Conservation (phyloP, 2,888 invertebrate genomes). For the Odontothrips loti region DNA sequence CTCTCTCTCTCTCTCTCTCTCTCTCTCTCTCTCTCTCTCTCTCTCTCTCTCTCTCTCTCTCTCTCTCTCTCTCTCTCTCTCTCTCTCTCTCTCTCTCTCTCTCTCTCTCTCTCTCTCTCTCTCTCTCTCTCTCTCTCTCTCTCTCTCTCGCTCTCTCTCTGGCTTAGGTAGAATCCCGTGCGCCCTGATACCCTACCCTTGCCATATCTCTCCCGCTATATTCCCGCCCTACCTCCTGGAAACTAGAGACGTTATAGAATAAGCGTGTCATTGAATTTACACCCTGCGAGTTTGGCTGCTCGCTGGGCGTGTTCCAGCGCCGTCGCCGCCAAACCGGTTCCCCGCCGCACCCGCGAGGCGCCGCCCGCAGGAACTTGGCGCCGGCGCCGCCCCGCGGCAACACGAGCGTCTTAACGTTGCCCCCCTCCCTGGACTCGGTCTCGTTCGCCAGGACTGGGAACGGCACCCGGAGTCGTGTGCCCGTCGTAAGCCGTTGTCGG, state of each 20-base stretch:
- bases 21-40: not conserved
- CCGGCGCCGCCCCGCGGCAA: not conserved
- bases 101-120: not conserved
- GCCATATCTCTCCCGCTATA: not conserved
- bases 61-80: constrained; percentile 1
- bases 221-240: too few species aligned
- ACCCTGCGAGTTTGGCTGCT: too few species aligned
- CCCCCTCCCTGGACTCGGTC: not conserved
- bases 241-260: constrained; percentile 9
- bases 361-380: not conserved
- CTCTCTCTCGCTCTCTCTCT: not conserved
- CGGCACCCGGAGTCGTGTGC: too few species aligned
- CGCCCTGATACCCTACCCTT: not conserved
- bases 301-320: not conserved
- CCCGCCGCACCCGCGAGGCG: not conserved
- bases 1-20: constrained; percentile 1
- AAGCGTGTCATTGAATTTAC: constrained; percentile 17
- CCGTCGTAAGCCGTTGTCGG: too few species aligned
- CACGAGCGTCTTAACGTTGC: constrained; percentile 10
- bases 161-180: not conserved
- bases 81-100: not conserved
- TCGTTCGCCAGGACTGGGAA: too few species aligned
- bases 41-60: not conserved
- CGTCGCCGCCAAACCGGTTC: constrained; percentile 4
- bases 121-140: constrained; percentile 1